phyloP scores from a whole-genome alignment of 2,888 invertebrate species.

The Eupithecia vulgata region DNA sequence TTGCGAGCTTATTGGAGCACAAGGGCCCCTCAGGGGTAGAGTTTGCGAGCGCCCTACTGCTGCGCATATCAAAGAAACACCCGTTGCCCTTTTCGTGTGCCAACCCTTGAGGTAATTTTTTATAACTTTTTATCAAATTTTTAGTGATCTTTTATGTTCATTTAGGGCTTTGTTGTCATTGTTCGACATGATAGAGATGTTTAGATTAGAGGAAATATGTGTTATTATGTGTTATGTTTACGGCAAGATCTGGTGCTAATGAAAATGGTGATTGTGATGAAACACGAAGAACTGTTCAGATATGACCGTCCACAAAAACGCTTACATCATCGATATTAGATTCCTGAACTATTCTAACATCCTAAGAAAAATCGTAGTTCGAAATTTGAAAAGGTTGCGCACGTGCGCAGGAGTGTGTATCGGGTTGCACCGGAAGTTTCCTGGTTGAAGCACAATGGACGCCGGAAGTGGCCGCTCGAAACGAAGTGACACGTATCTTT shows the following conservation, averaged over 20 bases:
- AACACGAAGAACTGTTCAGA: neutral
- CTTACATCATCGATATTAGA: constrained; percentile 42
- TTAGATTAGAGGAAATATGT: neutral
- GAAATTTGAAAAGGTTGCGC: constrained; percentile 80
- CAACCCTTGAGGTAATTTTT: constrained; percentile 65
- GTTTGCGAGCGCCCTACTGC: constrained; percentile 67
- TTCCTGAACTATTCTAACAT: constrained; percentile 49
- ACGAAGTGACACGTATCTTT: constrained; percentile 82
- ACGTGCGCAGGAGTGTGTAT: constrained; percentile 84
- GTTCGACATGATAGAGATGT: neutral
- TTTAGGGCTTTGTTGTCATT: constrained; percentile 29
- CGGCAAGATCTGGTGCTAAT: neutral
- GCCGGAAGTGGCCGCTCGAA: constrained; percentile 83
- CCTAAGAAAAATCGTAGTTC: constrained; percentile 69
- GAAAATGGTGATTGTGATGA: neutral
- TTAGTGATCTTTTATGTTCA: constrained; percentile 42
- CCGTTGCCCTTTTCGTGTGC: constrained; percentile 79
- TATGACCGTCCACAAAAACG: neutral
- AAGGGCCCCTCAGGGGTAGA: constrained; percentile 63
- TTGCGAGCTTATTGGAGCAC: constrained; percentile 78
- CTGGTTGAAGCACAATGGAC: constrained; percentile 77
- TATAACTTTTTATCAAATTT: constrained; percentile 59
- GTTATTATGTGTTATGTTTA: neutral
- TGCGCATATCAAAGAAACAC: constrained; percentile 65
- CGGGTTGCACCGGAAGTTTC: constrained; percentile 82